phyloP scores from a whole-genome alignment of 2,113 vertebrate species.

The Crypturellus undulatus region DNA sequence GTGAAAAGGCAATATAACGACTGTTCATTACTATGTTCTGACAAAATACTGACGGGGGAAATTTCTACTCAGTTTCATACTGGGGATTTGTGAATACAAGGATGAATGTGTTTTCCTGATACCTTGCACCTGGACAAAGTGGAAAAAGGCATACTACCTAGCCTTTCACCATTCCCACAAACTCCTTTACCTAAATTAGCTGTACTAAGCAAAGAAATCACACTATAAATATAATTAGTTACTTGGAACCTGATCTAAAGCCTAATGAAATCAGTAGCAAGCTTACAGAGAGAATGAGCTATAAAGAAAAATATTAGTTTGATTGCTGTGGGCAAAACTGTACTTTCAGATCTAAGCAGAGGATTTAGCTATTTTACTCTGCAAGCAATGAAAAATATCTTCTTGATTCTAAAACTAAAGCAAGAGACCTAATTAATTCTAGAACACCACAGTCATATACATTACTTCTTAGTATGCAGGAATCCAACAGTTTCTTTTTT shows the following conservation, averaged over 20 bases:
- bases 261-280: slow-evolving; percentile 67
- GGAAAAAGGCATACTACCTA: background rate
- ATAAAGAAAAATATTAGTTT: slow-evolving; percentile 73
- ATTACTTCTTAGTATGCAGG: slow-evolving; percentile 44
- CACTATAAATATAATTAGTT: slow-evolving; percentile 73
- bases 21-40: background rate
- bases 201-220: slow-evolving; percentile 56
- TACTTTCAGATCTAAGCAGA: slow-evolving; percentile 67
- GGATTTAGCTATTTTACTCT: slow-evolving; percentile 65
- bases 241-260: slow-evolving; percentile 71
- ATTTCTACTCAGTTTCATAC: background rate
- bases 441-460: slow-evolving; percentile 11
- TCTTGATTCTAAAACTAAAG: slow-evolving; percentile 59
- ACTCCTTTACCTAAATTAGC: slow-evolving; percentile 51
- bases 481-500: slow-evolving; percentile 46
- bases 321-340: slow-evolving; percentile 70
- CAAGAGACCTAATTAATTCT: slow-evolving; percentile 62
- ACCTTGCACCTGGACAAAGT: slow-evolving; percentile 41
- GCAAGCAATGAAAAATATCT: slow-evolving; percentile 65
- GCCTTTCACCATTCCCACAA: slow-evolving; percentile 58
- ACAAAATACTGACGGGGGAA: background rate
- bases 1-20: background rate
- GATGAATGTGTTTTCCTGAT: background rate
- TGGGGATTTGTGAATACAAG: background rate
- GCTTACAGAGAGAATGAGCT: slow-evolving; percentile 54